These are phyloP conservation scores for Drosophila putrida DNA, from an alignment of 2,888 invertebrate genomes.

Conservation along the genomic window DNA sequence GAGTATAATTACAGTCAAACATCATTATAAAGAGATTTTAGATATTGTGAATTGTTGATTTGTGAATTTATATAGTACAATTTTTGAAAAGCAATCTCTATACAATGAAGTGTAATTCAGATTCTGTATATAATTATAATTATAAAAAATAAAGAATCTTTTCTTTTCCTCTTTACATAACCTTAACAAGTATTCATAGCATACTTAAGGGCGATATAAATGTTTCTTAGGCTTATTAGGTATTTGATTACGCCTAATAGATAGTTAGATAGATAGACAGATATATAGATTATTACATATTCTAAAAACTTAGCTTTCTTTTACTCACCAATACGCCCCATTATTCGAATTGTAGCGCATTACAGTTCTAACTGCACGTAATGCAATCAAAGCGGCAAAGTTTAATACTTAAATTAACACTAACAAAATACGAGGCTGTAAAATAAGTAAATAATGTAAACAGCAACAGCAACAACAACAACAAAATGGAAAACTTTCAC, in stretches of 20 bases:
- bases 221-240: background rate
- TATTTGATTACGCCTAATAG: too few species aligned
- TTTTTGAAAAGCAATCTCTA: background rate
- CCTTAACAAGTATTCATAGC: slow-evolving; percentile 1
- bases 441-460: slow-evolving; percentile 10
- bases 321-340: slow-evolving; percentile 12
- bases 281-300: background rate
- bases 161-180: background rate
- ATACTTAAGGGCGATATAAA: slow-evolving; percentile 26
- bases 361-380: slow-evolving; percentile 9
- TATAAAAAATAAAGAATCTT: too few species aligned
- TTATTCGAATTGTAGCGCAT: background rate
- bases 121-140: too few species aligned
- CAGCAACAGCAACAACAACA: slow-evolving; percentile 3
- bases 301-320: background rate
- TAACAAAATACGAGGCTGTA: slow-evolving; percentile 1
- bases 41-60: background rate
- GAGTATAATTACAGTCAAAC: background rate
- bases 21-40: background rate
- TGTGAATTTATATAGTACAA: background rate
- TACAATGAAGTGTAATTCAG: too few species aligned
- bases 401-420: slow-evolving; percentile 25
- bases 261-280: too few species aligned
- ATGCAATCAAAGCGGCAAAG: slow-evolving; percentile 27
- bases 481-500: slow-evolving; percentile 69